A percentile compares a stretch with the other conserved stretches of the same genome.
phyloP scores from a whole-genome alignment of 2,888 invertebrate genomes.

The Pyralis farinalis region DNA sequence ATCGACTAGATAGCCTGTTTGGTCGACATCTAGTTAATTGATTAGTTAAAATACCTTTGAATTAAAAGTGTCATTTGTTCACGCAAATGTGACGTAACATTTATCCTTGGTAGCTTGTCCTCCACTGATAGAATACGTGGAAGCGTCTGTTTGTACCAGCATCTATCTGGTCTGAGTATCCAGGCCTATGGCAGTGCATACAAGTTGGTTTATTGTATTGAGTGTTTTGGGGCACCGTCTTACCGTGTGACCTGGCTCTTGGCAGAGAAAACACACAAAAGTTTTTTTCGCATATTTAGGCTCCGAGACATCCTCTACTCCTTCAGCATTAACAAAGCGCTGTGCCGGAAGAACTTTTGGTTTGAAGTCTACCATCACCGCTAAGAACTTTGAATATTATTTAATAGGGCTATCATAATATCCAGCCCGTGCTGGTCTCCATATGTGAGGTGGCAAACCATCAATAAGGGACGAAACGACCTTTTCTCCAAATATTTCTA shows the following conservation, averaged over 20 bases:
- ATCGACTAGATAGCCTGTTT: no score
- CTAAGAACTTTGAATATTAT: slow-evolving; percentile 8
- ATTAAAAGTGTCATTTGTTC: no score
- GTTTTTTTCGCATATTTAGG: slow-evolving; percentile 1
- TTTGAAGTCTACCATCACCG: slow-evolving; percentile 7
- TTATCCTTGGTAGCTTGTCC: no score
- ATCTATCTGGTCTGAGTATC: slow-evolving; percentile 1
- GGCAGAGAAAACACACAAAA: slow-evolving; percentile 1
- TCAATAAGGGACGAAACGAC: slow-evolving; percentile 12
- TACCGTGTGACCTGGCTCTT: slow-evolving; percentile 2
- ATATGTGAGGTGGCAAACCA: slow-evolving; percentile 8
- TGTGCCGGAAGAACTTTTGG: no score
- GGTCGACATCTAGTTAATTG: no score
- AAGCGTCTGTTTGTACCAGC: slow-evolving; percentile 1
- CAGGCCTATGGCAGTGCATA: slow-evolving; percentile 1
- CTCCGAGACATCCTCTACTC: no score
- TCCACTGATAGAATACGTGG: neutral
- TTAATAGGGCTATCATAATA: slow-evolving; percentile 1
- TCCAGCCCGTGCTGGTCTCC: slow-evolving; percentile 10
- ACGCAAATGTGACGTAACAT: no score
- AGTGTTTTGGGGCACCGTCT: slow-evolving; percentile 6
- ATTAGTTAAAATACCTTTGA: no score
- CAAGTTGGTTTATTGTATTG: neutral
- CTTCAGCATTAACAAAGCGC: no score
- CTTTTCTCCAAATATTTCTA: slow-evolving; percentile 4